Evolutionary conservation across 2,113 vertebrate genomes (phyloP).

Genomic region (Apodemus sylvaticus): DNA sequence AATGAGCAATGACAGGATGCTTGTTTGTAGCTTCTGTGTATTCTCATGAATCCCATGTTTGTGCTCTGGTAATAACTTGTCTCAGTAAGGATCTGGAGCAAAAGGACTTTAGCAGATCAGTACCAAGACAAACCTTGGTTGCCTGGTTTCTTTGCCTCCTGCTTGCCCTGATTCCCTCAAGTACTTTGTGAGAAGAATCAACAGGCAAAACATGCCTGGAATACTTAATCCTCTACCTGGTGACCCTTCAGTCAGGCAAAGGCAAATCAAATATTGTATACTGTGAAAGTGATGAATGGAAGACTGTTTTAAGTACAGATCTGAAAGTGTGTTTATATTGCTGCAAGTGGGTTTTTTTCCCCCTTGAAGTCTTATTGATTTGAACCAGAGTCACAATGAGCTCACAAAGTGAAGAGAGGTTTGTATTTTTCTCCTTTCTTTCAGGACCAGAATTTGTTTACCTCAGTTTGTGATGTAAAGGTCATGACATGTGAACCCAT

Average conservation of each 20-base stretch:
- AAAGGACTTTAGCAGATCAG: background rate
- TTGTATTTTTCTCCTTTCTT: slow-evolving; percentile 28
- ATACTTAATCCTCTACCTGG: background rate
- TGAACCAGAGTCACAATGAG: background rate
- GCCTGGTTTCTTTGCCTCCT: background rate
- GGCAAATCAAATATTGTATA: background rate
- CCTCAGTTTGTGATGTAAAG: slow-evolving; percentile 1
- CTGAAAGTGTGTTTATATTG: background rate
- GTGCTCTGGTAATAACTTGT: background rate
- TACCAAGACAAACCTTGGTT: background rate
- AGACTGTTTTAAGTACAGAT: background rate
- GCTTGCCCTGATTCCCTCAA: background rate
- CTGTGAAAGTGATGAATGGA: background rate
- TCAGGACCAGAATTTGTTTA: slow-evolving; percentile 52
- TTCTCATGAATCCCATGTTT: background rate
- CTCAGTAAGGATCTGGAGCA: background rate
- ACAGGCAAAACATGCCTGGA: background rate
- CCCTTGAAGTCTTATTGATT: background rate
- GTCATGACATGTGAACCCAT: slow-evolving; percentile 13
- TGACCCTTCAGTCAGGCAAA: background rate
- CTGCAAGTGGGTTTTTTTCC: background rate
- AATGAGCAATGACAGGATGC: background rate
- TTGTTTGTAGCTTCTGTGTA: slow-evolving; percentile 13
- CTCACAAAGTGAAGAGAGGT: background rate
- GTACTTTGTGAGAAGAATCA: background rate